Percentiles rank a stretch among this genome's conserved stretches.
Conservation (phyloP, 2,888 invertebrate genomes). For the Dichetophora obliterata region DNA sequence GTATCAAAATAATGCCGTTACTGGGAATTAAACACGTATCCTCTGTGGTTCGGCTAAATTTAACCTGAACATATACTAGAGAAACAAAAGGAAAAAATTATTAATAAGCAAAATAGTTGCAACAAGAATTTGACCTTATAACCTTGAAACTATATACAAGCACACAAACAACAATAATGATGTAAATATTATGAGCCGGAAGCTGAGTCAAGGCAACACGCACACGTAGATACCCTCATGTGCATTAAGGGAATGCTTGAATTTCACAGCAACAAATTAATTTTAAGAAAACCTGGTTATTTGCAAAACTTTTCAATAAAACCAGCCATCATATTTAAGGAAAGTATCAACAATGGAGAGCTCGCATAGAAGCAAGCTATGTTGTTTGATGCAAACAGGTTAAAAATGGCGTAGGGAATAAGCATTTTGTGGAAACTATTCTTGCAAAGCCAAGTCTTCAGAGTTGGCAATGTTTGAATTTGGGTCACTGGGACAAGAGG, state of each 20-base stretch:
- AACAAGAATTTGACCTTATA: constrained; percentile 19
- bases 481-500: constrained; percentile 26
- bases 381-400: constrained; percentile 14
- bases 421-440: background rate
- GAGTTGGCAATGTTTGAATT: background rate
- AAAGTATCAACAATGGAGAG: background rate
- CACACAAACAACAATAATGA: too few species aligned
- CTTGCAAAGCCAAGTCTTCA: background rate
- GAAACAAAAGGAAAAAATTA: too few species aligned
- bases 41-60: too few species aligned
- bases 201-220: constrained; percentile 3
- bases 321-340: background rate
- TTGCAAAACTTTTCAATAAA: too few species aligned
- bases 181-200: too few species aligned
- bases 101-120: background rate
- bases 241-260: background rate
- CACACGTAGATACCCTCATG: background rate
- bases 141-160: constrained; percentile 1
- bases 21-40: too few species aligned
- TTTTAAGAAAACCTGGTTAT: background rate
- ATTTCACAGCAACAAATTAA: too few species aligned
- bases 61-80: too few species aligned
- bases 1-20: too few species aligned
- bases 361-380: background rate
- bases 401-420: background rate